Evolutionary conservation across 2,113 vertebrate genomes (phyloP), one percentile per base, ranked within the genome.

Genomic region (Corythaeola cristata): DNA sequence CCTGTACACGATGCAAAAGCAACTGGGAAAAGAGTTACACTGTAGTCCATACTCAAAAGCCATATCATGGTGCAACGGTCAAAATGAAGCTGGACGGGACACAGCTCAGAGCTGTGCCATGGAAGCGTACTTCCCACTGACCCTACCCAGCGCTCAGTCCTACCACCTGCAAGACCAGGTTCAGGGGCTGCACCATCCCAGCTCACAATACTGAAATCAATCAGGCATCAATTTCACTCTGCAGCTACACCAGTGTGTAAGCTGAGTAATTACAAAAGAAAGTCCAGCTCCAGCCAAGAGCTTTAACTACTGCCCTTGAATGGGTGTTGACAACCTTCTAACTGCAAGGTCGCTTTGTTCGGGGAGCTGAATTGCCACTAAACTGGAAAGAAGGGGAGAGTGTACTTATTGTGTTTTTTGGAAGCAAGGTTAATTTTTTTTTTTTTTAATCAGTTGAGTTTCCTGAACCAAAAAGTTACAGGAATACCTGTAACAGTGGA

Each of bases 11-110:
- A 22, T 3, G 37, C 66, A 94, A 58, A 58, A 69, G 35, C 37
- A 56, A 60, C 1, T 8, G 2, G 45, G 64, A 39, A 66, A 35
- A 79, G 53, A 63, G 26, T 66, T 72, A 52, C 33, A 12, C 12
- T 6, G 21, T 5, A 26, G 24, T 41, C 27, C 53, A 15, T 22
- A 5, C 45, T 53, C 41, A 74, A 59, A 87, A 52, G 73, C 52
- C 50, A 56, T 12, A 39, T 23, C 11, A 2, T 3, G 41, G 63
- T 35, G 35, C 2, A 0, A 28, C 0, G 1, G 53, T 33, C 75
- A 79, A 30, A 62, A 41, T 9, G 10, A 41, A 84, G 35, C 37
- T 12, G 53, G 55, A 35, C 0, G 1, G 33, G n/a, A 87, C 11
- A 11, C 1, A 6, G 19, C 80, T 58, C 32, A 35, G 41, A 76